Conservation (phyloP, 1,140 invertebrate species). For the Drosophila sechellia region DNA sequence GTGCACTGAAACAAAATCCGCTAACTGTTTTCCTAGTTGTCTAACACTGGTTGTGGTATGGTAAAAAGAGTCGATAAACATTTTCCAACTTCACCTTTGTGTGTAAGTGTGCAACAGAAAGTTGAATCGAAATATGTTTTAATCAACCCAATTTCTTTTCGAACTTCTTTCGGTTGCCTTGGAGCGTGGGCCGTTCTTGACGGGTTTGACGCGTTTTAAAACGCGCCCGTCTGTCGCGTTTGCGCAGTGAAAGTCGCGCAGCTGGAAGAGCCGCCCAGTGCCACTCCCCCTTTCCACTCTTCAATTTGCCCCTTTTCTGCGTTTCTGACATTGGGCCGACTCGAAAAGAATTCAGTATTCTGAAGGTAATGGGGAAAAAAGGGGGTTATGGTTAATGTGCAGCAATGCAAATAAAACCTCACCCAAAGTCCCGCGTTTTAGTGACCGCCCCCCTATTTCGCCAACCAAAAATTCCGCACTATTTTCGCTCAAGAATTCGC, state of each 20-base stretch:
- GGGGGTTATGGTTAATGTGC: conserved; percentile 12
- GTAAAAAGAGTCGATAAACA: too few species aligned
- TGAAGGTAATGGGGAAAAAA: conserved; percentile 14
- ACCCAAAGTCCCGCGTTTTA: background rate
- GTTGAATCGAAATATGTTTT: too few species aligned
- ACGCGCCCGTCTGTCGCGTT: conserved; percentile 30
- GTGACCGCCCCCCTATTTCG: background rate
- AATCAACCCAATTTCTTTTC: conserved; percentile 6
- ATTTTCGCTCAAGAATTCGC: conserved; percentile 61
- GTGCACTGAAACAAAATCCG: background rate
- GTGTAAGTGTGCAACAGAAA: too few species aligned
- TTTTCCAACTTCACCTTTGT: background rate
- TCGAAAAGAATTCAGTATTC: conserved; percentile 3
- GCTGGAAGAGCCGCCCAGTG: conserved; percentile 43
- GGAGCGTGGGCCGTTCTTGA: conserved; percentile 70
- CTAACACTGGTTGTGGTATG: too few species aligned
- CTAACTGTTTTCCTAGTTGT: too few species aligned
- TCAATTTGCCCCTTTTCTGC: conserved; percentile 10
- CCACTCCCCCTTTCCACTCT: conserved; percentile 8
- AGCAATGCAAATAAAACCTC: conserved; percentile 22
- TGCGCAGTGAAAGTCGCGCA: conserved; percentile 68
- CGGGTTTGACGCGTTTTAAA: conserved; percentile 67
- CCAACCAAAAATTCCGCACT: conserved; percentile 28
- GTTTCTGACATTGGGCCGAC: conserved; percentile 34
- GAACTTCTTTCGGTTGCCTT: conserved; percentile 15